Evolutionary conservation across 2,113 vertebrate species (phyloP).

Genomic region (Nothoprocta perdicaria): DNA sequence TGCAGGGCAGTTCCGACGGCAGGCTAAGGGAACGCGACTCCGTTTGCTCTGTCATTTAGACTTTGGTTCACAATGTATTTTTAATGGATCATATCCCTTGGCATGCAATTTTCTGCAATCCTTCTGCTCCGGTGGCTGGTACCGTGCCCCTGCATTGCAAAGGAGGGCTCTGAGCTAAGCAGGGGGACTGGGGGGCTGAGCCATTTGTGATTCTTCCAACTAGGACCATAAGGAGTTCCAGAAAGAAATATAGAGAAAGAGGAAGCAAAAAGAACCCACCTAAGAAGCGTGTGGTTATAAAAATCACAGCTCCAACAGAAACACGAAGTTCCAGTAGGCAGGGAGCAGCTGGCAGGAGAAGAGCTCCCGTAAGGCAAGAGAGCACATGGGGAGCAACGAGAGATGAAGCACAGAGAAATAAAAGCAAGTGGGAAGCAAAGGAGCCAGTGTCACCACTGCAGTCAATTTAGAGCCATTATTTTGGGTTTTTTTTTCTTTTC

Average conservation of each 20-base stretch:
- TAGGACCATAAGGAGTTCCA: constrained; percentile 5
- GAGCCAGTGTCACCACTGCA: neutral
- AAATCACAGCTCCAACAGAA: neutral
- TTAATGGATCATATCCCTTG: neutral
- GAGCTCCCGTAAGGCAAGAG: neutral
- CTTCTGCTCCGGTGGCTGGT: neutral
- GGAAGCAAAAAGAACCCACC: neutral
- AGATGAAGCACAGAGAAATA: constrained; percentile 28
- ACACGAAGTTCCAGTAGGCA: constrained; percentile 8
- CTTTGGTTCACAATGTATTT: constrained; percentile 8
- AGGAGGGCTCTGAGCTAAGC: neutral
- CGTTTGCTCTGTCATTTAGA: neutral
- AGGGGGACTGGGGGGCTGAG: neutral
- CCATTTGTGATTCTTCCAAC: neutral
- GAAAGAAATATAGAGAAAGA: neutral
- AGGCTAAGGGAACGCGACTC: neutral
- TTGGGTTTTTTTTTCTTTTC: neutral
- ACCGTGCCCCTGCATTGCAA: neutral
- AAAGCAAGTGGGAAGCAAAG: constrained; percentile 12
- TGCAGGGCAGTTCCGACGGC: neutral
- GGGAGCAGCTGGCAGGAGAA: constrained; percentile 37
- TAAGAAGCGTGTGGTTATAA: neutral
- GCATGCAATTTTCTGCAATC: neutral
- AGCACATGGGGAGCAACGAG: neutral
- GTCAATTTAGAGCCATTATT: neutral